phyloP scores from a whole-genome alignment of 2,888 invertebrate genomes.

The Ophioninae sp. region DNA sequence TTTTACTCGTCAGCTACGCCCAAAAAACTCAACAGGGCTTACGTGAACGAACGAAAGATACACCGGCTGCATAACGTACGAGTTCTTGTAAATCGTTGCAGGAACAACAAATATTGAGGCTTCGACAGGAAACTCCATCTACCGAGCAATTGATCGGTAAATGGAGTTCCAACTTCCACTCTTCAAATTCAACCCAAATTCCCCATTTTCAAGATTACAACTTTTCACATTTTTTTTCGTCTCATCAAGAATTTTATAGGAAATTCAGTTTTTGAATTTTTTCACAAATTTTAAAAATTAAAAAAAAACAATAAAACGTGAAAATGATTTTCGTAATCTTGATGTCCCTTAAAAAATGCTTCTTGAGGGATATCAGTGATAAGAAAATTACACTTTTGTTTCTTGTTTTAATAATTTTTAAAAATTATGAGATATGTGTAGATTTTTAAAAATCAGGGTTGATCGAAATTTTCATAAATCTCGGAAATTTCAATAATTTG shows the following conservation, averaged over 20 bases:
- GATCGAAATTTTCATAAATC: too few species aligned
- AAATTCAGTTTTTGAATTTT: neutral
- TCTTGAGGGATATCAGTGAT: neutral
- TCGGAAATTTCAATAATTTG: too few species aligned
- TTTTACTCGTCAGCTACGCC: neutral
- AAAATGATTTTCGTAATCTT: neutral
- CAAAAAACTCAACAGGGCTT: slow-evolving; percentile 22
- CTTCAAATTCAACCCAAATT: neutral
- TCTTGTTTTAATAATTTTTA: too few species aligned
- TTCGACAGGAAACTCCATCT: neutral
- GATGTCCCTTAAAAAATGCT: neutral
- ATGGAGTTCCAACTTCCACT: neutral
- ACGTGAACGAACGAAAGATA: slow-evolving; percentile 24
- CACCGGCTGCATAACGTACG: neutral
- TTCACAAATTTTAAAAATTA: neutral
- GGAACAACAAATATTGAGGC: neutral
- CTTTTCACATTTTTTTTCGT: neutral
- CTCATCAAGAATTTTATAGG: neutral
- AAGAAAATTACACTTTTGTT: too few species aligned
- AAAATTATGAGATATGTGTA: too few species aligned
- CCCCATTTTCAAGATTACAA: neutral
- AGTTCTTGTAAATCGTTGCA: neutral
- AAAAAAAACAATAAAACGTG: neutral
- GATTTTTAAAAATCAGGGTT: too few species aligned
- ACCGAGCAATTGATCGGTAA: neutral